Conservation (phyloP, 2,113 vertebrate genomes). For the Crocuta crocuta region DNA sequence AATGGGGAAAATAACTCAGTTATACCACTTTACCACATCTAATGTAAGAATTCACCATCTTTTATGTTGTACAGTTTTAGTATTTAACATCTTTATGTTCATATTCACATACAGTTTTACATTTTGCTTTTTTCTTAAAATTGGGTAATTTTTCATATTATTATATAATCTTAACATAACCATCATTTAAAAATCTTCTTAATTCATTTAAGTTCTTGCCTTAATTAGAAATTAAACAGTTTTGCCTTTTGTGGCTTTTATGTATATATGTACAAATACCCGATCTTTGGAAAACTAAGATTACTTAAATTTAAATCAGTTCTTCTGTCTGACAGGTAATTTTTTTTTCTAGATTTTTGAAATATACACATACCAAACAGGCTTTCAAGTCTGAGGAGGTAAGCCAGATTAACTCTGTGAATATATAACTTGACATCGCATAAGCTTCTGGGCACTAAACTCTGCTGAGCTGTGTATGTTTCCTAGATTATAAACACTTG, state of each 20-base stretch:
- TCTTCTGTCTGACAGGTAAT: conserved; percentile 33
- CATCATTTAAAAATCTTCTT: not conserved
- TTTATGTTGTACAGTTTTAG: not conserved
- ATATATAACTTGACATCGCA: not conserved
- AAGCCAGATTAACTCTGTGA: conserved; percentile 70
- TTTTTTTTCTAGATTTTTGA: conserved; percentile 92
- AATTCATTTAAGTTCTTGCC: not conserved
- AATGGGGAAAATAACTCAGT: not conserved
- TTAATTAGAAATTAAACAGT: conserved; percentile 36
- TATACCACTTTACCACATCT: not conserved
- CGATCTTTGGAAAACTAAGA: conserved; percentile 31
- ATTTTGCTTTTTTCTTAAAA: conserved; percentile 42
- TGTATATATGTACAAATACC: not conserved
- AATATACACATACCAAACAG: conserved; percentile 97
- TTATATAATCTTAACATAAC: conserved; percentile 12
- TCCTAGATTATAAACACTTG: not conserved
- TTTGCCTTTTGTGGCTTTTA: conserved; percentile 36
- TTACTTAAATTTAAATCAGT: conserved; percentile 30
- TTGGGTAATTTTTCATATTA: conserved; percentile 4
- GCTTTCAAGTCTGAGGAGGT: conserved; percentile 99
- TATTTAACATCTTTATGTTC: conserved; percentile 4
- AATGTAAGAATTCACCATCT: not conserved
- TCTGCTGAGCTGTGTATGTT: not conserved
- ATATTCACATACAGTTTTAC: not conserved
- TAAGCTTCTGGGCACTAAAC: not conserved